Evolutionary conservation across 64 coral and sea anemone genomes (phyloP), one percentile per base, ranked within the genome.

Genomic region (Montipora efflorescens): DNA sequence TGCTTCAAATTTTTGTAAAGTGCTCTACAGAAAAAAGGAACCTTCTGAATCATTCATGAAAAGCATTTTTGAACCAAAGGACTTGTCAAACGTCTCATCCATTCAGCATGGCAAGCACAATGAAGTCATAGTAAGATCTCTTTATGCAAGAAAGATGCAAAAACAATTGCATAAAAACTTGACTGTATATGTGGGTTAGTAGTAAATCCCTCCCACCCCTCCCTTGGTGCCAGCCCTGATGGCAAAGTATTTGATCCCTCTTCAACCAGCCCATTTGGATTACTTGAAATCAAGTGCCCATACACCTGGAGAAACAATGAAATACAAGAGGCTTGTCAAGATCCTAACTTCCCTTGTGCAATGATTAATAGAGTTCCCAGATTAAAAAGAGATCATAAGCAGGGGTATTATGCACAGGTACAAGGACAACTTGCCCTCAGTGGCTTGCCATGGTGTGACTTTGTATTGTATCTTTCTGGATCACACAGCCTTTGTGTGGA

Each of bases 371-470:
- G 83, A 47, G 21, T 44, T 13, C 83, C 83, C 4, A 46, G 3
- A 23, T 23, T 87, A 6, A 87, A 87, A 70, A 87, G 43, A n/a
- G 59, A 87, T 66, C n/a, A 87, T 67, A 36, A n/a, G n/a, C 59
- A 70, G 43, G 83, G 83, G 23, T 85, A 87, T 66, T 69, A 87
- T 88, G 87, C 71, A 61, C 74, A 89, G 77, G 52, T 89, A n/a
- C 87, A 57, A 49, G 87, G 93, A 49, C 87, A 90, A 55, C 76
- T 94, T 70, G 93, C 93, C 62, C 93, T 94, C 10, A 90, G 87
- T 94, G 93, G 87, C 9, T 72, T 94, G 47, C 52, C 75, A 28
- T 89, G 93, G 77, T 93, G 83, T 53, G 91, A 93, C 51, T 93
- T 93, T 93, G 47, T 93, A 78, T 59, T 88, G 23, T 80, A 49